Conservation (phyloP, 2,113 vertebrate species). For the Corythornis madagascariensis region DNA sequence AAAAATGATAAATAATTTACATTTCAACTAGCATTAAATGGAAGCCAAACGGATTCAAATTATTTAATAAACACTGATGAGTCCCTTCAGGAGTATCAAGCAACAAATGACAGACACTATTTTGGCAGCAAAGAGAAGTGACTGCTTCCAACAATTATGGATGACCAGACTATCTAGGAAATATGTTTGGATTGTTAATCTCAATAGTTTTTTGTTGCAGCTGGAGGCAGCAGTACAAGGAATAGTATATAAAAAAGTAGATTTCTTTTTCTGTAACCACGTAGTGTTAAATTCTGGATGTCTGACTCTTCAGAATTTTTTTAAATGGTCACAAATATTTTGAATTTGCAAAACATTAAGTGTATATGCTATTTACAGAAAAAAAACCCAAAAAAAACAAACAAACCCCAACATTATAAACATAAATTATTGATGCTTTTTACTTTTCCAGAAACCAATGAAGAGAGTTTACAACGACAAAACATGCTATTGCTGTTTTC, state of each 20-base stretch:
- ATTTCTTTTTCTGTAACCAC: neutral
- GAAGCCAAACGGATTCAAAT: neutral
- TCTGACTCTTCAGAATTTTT: neutral
- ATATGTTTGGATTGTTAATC: neutral
- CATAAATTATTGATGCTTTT: neutral
- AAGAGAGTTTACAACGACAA: neutral
- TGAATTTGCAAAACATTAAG: neutral
- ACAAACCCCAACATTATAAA: neutral
- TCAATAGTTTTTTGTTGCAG: neutral
- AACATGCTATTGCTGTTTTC: neutral
- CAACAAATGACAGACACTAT: slow-evolving; percentile 1
- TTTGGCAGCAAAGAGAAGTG: slow-evolving; percentile 27
- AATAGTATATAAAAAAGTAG: neutral
- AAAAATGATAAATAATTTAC: neutral
- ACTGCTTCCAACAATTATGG: slow-evolving; percentile 16
- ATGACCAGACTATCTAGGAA: neutral
- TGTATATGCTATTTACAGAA: neutral
- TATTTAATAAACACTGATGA: slow-evolving; percentile 12
- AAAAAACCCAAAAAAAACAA: neutral
- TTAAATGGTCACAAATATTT: fast-evolving
- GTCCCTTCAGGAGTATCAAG: slow-evolving; percentile 32
- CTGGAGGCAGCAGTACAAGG: neutral
- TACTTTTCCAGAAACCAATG: neutral
- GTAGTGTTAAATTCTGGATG: neutral
- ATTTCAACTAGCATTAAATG: neutral